Evolutionary conservation across 2,888 invertebrate species (phyloP).

Genomic region (Meteorus cinctellus): DNA sequence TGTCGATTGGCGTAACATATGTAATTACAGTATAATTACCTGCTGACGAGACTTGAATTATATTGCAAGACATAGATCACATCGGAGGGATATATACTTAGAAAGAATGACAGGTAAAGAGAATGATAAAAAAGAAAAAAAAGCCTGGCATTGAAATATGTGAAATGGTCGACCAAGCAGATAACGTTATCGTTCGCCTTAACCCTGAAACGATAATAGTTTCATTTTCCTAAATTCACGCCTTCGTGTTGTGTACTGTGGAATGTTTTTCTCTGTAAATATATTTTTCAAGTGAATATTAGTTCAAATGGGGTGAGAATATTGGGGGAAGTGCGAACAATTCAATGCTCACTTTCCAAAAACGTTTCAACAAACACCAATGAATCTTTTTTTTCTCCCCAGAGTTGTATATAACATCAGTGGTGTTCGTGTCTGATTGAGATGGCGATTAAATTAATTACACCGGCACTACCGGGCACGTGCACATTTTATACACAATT

Average conservation of each 20-base stretch:
- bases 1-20: conserved; percentile 38
- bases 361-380: neutral
- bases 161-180: neutral
- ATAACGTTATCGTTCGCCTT: conserved; percentile 3
- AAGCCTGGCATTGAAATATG: neutral
- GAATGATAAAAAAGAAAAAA: neutral
- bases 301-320: neutral
- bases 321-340: neutral
- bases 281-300: no score
- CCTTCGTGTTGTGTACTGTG: neutral
- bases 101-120: neutral
- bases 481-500: conserved; percentile 24
- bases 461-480: conserved; percentile 50
- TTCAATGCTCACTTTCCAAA: neutral
- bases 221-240: neutral
- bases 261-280: no score
- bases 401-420: neutral
- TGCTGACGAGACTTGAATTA: conserved; percentile 15
- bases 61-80: neutral
- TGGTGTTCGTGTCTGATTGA: conserved; percentile 46
- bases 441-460: conserved; percentile 51
- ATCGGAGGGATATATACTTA: neutral
- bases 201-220: neutral
- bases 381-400: neutral
- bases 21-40: conserved; percentile 41